Evolutionary conservation across 2,888 invertebrate genomes (phyloP).

Genomic region (Formica aserva): DNA sequence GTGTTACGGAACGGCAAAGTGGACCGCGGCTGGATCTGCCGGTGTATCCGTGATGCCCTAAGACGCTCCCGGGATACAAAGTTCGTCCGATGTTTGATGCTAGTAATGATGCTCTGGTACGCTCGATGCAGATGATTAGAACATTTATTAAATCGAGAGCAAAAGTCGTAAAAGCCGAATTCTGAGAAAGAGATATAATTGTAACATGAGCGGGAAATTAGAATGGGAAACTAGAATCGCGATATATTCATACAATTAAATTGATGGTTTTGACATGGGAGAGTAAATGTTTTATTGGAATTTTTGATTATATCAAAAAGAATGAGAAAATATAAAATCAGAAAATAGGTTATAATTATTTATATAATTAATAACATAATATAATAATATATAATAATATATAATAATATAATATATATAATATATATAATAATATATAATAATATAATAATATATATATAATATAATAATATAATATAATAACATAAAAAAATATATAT

Average conservation of each 20-base stretch:
- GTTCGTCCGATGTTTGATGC: slow-evolving; percentile 36
- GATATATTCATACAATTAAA: not conserved
- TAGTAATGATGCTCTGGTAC: slow-evolving; percentile 20
- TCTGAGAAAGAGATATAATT: slow-evolving; percentile 8
- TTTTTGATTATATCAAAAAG: not conserved
- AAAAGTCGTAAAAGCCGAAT: not conserved
- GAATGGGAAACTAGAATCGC: not conserved
- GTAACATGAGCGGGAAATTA: not conserved
- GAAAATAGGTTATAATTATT: not conserved
- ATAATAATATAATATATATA: too few species aligned
- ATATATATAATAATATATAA: too few species aligned
- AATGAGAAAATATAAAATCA: not conserved
- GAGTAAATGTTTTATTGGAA: not conserved
- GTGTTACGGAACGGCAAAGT: slow-evolving; percentile 59
- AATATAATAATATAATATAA: too few species aligned
- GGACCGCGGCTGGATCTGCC: slow-evolving; percentile 63
- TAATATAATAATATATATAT: too few species aligned
- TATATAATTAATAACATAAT: too few species aligned
- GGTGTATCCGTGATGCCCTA: slow-evolving; percentile 58
- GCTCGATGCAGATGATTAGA: not conserved
- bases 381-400: too few species aligned
- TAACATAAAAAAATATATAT: not conserved
- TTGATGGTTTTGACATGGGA: not conserved
- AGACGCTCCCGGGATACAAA: slow-evolving; percentile 47
- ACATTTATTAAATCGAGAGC: slow-evolving; percentile 13